phyloP scores from a whole-genome alignment of 30 jellyfish, hydroid and myxozoan species.

The Calvadosia cruxmelitensis region DNA sequence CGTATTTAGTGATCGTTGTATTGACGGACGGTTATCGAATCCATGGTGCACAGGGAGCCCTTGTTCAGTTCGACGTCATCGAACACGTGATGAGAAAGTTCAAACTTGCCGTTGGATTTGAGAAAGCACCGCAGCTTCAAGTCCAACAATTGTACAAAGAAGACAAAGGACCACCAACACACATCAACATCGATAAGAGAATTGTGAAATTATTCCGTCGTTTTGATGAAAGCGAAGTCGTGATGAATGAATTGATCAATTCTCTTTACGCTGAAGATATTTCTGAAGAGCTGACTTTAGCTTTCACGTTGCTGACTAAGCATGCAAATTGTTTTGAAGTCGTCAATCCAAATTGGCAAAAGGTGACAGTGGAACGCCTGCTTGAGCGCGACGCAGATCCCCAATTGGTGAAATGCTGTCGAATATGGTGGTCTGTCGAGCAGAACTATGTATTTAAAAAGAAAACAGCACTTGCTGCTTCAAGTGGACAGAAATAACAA shows the following conservation, averaged over 20 bases:
- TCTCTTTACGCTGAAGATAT: not conserved
- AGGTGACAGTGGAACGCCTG: not conserved
- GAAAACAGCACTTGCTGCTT: not conserved
- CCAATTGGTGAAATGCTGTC: no score
- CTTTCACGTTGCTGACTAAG: not conserved
- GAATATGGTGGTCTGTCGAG: not conserved
- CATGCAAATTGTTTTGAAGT: not conserved
- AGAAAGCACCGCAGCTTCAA: conserved; percentile 5
- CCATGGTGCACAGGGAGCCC: not conserved
- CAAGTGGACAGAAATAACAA: not conserved
- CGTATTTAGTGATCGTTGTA: conserved; percentile 36
- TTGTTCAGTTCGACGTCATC: not conserved
- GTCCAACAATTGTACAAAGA: not conserved
- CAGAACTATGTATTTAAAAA: not conserved
- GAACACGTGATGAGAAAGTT: conserved; percentile 11
- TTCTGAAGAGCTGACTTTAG: not conserved
- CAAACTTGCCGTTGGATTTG: conserved; percentile 2
- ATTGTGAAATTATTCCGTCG: not conserved
- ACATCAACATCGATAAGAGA: not conserved
- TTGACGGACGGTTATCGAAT: conserved; percentile 26
- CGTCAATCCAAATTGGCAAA: not conserved
- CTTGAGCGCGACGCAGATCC: not conserved
- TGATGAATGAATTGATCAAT: not conserved
- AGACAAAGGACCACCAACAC: not conserved
- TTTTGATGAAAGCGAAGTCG: not conserved